Evolutionary conservation across 2,797 vertebrate species (phyloP), one percentile per base, ranked within the genome.

Genomic region (Hozukius guyotensis): DNA sequence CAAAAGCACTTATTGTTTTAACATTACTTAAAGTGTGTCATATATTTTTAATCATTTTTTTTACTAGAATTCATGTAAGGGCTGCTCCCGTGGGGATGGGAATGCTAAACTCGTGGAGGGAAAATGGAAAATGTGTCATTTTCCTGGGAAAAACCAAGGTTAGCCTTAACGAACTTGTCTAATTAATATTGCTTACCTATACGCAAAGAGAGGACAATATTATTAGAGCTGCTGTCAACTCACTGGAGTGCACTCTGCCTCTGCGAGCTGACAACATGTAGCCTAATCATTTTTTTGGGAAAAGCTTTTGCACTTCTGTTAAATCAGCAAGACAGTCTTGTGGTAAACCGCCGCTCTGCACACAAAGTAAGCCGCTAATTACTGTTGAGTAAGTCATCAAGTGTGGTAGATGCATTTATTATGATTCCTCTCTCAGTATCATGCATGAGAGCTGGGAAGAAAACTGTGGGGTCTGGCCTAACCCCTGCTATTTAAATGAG

Each of bases 1-100:
- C 38, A 87, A 84, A 87, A 89, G 85, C 81, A 61, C 93, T 93
- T 94, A 93, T 95, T 94, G 94, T 95, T 94, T 93, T 93, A 94
- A 91, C 88, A 92, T 92, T 93, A 95, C 92, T 96, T 94, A 94
- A 94, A 93, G 83, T 88, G 80, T 94, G 92, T 86, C 93, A 92
- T 91, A 90, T 92, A 91, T 90, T 94, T 94, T 95, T 91, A 94
- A 96, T 95, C 90, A 87, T 91, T 91, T 85, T 90, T 90, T 90
- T 89, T 89, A 88, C 87, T 86, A 24, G 72, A 93, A 92, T 90
- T 84, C 76, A 36, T 81, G 86, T 79, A 87, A 82, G 75, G 69
- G 72, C 66, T 66, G 57, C n/a, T 92, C 94, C 92, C 88, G 4
- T 4, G 90, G 92, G 93, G 25, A 12, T 22, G 68, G 46, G 34